These are phyloP conservation scores for Phyllotreta cruciferae DNA, from an alignment of 2,888 invertebrate species.

Conservation along the genomic window DNA sequence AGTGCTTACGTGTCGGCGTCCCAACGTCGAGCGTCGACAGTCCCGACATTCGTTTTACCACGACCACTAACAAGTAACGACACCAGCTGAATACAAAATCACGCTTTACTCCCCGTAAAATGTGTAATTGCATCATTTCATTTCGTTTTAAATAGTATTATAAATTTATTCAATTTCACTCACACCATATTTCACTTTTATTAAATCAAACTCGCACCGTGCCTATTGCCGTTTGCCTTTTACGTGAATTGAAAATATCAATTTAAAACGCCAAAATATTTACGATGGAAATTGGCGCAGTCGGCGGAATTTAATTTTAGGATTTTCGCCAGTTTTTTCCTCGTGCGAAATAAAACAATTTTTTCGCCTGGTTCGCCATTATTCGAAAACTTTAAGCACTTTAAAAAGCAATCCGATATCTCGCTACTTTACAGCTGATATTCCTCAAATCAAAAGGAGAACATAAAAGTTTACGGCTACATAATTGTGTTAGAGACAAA, in stretches of 20 bases:
- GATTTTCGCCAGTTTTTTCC: too few species aligned
- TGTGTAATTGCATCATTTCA: conserved; percentile 58
- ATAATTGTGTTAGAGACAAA: conserved; percentile 53
- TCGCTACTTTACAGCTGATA: conserved; percentile 7
- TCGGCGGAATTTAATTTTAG: conserved; percentile 4
- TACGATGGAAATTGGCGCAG: conserved; percentile 15
- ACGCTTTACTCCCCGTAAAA: conserved; percentile 55
- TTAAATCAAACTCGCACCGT: conserved; percentile 35
- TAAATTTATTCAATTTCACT: conserved; percentile 48
- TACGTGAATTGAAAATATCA: conserved; percentile 22
- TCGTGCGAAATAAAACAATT: too few species aligned
- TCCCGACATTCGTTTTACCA: conserved; percentile 36
- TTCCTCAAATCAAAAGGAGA: conserved; percentile 26
- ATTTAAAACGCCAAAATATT: conserved; percentile 17
- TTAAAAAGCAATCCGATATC: conserved; percentile 12
- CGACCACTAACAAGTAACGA: conserved; percentile 57
- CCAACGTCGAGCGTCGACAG: conserved; percentile 36
- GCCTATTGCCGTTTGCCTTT: conserved; percentile 13
- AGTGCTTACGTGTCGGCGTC: conserved; percentile 59
- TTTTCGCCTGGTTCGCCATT: too few species aligned
- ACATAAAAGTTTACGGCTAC: conserved; percentile 51
- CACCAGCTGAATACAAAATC: conserved; percentile 58
- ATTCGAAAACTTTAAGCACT: too few species aligned
- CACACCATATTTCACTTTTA: conserved; percentile 44
- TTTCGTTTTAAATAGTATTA: conserved; percentile 51